Percentiles rank a stretch among this genome's conserved stretches.
phyloP scores from a whole-genome alignment of 2,888 invertebrate species.

The Gandaritis pyraliata region DNA sequence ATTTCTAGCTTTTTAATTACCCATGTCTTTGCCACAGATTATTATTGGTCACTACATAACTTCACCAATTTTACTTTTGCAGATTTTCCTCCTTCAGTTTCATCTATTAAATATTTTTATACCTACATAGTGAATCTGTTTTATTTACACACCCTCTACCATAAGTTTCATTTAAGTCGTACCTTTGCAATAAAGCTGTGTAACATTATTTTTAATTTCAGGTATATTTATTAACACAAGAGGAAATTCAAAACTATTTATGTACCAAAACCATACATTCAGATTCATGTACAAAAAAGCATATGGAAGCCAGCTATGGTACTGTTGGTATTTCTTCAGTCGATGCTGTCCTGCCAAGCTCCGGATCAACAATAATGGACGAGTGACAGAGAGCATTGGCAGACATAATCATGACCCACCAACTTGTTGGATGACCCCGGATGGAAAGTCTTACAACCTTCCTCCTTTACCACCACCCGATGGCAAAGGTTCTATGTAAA shows the following conservation, averaged over 20 bases:
- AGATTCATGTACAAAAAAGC: constrained; percentile 82
- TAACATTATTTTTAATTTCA: constrained; percentile 57
- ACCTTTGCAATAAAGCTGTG: constrained; percentile 14
- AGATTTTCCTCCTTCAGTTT: constrained; percentile 9
- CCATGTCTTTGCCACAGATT: too few relatives aligned
- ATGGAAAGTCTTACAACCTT: constrained; percentile 76
- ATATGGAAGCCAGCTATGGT: constrained; percentile 81
- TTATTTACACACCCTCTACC: constrained; percentile 16
- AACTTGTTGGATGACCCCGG: constrained; percentile 81
- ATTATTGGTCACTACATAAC: too few relatives aligned
- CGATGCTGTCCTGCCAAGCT: constrained; percentile 78
- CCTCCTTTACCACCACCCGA: constrained; percentile 62
- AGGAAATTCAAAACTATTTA: constrained; percentile 79
- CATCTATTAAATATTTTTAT: constrained; percentile 4
- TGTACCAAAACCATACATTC: constrained; percentile 81
- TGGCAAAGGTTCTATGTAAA: constrained; percentile 58
- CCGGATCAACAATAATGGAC: constrained; percentile 74
- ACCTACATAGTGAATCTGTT: constrained; percentile 6
- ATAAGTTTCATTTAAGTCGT: neutral
- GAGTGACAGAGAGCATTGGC: constrained; percentile 78
- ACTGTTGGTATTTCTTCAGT: constrained; percentile 82
- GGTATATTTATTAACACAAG: constrained; percentile 81
- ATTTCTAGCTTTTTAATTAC: too few relatives aligned
- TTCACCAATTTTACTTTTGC: neutral
- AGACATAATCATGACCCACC: constrained; percentile 79